Evolutionary conservation across 2,888 invertebrate species (phyloP), one percentile per base, ranked within the genome.

Genomic region (Lasioglossum pauxillum): DNA sequence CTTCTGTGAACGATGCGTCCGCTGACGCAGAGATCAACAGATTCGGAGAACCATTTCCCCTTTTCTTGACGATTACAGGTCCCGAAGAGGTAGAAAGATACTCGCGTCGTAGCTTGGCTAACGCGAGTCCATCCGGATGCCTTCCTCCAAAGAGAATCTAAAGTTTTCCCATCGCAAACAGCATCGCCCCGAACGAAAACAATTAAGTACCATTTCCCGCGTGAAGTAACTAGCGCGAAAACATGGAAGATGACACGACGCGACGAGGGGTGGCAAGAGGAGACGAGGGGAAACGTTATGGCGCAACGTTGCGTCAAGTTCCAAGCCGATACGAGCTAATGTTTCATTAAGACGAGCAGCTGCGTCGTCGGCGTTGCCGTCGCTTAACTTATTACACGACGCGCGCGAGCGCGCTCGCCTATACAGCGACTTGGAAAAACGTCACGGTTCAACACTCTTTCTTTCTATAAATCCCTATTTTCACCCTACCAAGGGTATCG

Each of bases 371-470:
- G 38, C 69, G 71, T 41, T 80, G 92, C 93, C 94, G 93, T 94
- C 94, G 94, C 94, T 95, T 95, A 94, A 94, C 94, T 95, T 94
- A 95, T 94, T 94, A 95, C 94, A 94, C 94, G 94, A 93, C 91
- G 93, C 93, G 94, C 46, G 93, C 93, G 35, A 35, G 90, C 91
- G 49, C 19, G 23, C 8, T 23, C 60, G 91, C 90, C 86, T 87
- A 82, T 87, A 86, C 85, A 80, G 83, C 87, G 83, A 86, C 89
- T 83, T 84, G 80, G 75, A 80, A 88, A 85, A 78, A 44, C 82
- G 57, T 69, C 57, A 12, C n/a, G 57, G 57, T 57, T 57, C n/a
- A 5, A 4, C 57, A 5, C 4, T n/a, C n/a, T n/a, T 57, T 57
- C 57, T n/a, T 57, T n/a, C n/a, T 23, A 4, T 23, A n/a, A 57